These are phyloP conservation scores for Allolobophora icterica DNA, from an alignment of 2,888 invertebrate genomes.

Conservation along the genomic window DNA sequence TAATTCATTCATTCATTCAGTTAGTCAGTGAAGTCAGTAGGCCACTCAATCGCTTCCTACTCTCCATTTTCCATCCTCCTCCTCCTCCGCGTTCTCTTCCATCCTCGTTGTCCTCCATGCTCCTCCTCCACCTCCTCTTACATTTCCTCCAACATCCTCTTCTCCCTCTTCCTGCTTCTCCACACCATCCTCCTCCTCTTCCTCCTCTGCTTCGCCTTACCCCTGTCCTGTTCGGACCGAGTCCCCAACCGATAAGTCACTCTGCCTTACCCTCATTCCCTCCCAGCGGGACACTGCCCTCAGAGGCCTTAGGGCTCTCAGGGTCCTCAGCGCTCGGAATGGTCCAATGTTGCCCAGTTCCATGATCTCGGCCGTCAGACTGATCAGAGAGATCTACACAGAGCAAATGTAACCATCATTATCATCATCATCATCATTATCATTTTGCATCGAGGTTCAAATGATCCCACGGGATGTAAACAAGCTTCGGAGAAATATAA, in stretches of 20 bases:
- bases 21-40: too few relatives aligned
- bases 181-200: too few relatives aligned
- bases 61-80: too few relatives aligned
- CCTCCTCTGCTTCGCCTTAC: neutral
- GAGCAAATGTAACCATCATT: neutral
- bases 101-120: neutral
- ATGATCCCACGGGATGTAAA: too few relatives aligned
- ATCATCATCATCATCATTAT: too few relatives aligned
- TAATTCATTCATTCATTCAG: too few relatives aligned
- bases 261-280: slow-evolving; percentile 87
- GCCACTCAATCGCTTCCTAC: too few relatives aligned
- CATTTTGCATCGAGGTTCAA: too few relatives aligned
- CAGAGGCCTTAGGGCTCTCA: slow-evolving; percentile 95
- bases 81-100: too few relatives aligned
- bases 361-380: slow-evolving; percentile 83
- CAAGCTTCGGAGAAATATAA: too few relatives aligned
- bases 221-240: neutral
- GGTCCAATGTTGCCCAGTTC: slow-evolving; percentile 91
- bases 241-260: neutral
- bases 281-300: slow-evolving; percentile 99
- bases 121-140: neutral
- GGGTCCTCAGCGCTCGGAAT: slow-evolving; percentile 94
- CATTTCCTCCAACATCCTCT: neutral
- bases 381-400: slow-evolving; percentile 80
- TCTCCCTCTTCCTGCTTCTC: neutral